Evolutionary conservation across 2,888 invertebrate genomes (phyloP).

Genomic region (Microctonus hyperodae): DNA sequence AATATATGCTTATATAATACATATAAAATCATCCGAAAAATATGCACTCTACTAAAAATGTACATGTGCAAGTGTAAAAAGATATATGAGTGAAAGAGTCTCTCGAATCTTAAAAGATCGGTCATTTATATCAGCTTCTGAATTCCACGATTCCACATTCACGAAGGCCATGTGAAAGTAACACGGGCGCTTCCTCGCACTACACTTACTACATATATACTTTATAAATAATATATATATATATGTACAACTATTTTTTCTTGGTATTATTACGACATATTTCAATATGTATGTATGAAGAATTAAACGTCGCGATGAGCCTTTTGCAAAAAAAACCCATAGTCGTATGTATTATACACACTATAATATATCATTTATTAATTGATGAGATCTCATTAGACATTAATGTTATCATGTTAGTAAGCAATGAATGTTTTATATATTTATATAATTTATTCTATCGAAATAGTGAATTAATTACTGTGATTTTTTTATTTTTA

Average conservation of each 20-base stretch:
- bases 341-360: no score
- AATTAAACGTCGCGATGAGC: background rate
- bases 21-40: background rate
- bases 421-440: background rate
- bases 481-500: no score
- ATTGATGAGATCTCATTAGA: background rate
- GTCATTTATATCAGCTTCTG: slow-evolving; percentile 38
- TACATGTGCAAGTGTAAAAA: background rate
- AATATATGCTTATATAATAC: background rate
- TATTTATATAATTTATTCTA: background rate
- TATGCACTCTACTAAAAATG: no score
- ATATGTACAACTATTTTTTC: background rate
- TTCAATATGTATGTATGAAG: slow-evolving; percentile 29
- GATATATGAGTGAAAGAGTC: background rate
- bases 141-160: slow-evolving; percentile 46
- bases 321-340: no score
- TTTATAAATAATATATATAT: slow-evolving; percentile 1
- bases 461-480: no score
- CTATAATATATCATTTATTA: background rate
- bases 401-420: background rate
- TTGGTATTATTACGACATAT: slow-evolving; percentile 37
- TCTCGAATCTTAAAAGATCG: slow-evolving; percentile 14
- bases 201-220: slow-evolving; percentile 8
- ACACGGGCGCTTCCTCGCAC: slow-evolving; percentile 43
- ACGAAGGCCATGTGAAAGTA: slow-evolving; percentile 53